Evolutionary conservation across 2,113 vertebrate genomes (phyloP).

Genomic region (Pedionomus torquatus): DNA sequence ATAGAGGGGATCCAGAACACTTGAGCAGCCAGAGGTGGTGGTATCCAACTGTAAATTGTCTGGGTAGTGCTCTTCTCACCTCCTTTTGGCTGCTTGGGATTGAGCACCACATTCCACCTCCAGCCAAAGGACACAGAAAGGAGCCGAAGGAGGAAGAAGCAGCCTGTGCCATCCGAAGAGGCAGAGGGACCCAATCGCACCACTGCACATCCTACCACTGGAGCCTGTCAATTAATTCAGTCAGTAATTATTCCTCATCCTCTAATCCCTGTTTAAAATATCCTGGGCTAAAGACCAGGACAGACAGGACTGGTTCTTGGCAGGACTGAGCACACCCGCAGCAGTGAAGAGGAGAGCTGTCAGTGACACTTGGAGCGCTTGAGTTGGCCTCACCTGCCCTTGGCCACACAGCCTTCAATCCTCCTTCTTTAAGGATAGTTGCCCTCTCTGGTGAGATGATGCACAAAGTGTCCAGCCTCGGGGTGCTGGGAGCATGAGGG

Average conservation of each 20-base stretch:
- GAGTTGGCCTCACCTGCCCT: background rate
- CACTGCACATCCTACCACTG: background rate
- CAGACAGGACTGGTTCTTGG: background rate
- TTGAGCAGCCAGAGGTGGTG: background rate
- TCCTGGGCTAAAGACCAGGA: background rate
- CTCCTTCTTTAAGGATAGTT: background rate
- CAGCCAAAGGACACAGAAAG: background rate
- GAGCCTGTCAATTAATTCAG: background rate
- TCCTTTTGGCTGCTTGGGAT: background rate
- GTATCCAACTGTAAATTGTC: fast-evolving
- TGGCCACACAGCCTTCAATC: fast-evolving
- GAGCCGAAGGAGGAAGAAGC: background rate
- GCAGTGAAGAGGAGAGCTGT: background rate
- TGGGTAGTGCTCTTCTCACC: background rate
- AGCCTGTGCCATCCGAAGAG: background rate
- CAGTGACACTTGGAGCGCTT: background rate
- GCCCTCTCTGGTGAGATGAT: background rate
- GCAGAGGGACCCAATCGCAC: background rate
- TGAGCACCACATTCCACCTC: background rate
- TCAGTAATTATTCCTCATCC: background rate
- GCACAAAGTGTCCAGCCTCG: background rate
- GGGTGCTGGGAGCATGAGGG: background rate
- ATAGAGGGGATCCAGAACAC: background rate
- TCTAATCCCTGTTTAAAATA: background rate
- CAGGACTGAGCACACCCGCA: background rate